Conservation (phyloP, 2,113 vertebrate genomes). For the Casuarius casuarius region DNA sequence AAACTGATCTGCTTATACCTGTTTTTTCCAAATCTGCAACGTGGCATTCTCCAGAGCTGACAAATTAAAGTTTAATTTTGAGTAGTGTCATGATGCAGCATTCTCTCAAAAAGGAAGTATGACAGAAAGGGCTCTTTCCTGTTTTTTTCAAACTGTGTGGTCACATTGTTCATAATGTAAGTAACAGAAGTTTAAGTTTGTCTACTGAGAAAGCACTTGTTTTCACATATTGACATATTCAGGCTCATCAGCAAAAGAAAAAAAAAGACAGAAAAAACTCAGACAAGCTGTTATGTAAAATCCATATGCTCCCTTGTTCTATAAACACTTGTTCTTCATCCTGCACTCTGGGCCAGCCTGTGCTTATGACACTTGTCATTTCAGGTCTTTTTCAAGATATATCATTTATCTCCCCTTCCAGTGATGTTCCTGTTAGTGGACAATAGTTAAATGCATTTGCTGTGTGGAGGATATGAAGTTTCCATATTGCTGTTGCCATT, state of each 20-base stretch:
- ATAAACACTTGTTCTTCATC: not conserved
- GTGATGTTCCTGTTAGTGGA: rapidly evolving
- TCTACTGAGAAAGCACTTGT: not conserved
- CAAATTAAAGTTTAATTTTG: not conserved
- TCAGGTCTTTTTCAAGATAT: rapidly evolving
- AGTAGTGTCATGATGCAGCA: not conserved
- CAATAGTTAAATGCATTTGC: not conserved
- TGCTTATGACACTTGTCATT: not conserved
- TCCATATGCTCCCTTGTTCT: not conserved
- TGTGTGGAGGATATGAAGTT: rapidly evolving
- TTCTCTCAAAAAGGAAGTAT: not conserved
- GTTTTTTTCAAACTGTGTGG: not conserved
- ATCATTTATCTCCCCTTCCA: not conserved
- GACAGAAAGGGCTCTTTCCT: conserved; percentile 44
- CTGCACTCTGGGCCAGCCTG: not conserved
- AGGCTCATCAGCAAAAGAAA: not conserved
- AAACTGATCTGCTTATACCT: rapidly evolving
- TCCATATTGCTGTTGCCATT: not conserved
- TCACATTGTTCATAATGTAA: not conserved
- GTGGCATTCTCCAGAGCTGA: not conserved
- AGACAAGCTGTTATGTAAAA: not conserved
- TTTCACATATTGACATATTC: not conserved
- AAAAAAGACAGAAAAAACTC: not conserved
- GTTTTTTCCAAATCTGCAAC: not conserved
- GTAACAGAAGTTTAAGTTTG: not conserved